Evolutionary conservation across 2,888 invertebrate genomes (phyloP).

Genomic region (Nomada ruficornis): DNA sequence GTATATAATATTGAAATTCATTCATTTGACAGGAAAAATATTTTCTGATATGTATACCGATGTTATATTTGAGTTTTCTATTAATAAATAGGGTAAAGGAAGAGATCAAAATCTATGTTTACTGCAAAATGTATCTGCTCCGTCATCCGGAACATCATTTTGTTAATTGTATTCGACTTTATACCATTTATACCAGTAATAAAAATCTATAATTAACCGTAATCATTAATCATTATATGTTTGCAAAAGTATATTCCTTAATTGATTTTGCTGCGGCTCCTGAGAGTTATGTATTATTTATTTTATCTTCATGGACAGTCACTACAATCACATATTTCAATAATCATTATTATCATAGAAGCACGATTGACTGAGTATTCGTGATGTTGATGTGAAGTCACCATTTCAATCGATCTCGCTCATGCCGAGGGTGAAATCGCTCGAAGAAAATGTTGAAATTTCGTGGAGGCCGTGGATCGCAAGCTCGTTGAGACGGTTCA

Average conservation of each 20-base stretch:
- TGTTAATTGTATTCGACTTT: conserved; percentile 68
- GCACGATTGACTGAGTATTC: no score
- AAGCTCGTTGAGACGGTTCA: no score
- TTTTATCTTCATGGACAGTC: no score
- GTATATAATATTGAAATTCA: conserved; percentile 30
- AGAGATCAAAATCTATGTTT: conserved; percentile 36
- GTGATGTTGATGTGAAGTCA: no score
- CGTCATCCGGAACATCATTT: conserved; percentile 54
- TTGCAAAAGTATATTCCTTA: not conserved
- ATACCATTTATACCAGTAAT: conserved; percentile 69
- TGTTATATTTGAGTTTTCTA: conserved; percentile 25
- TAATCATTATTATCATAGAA: no score
- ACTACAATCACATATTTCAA: no score
- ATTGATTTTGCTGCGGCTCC: no score
- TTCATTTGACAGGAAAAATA: conserved; percentile 25
- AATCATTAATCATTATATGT: not conserved
- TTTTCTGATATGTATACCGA: conserved; percentile 31
- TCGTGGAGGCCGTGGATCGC: no score
- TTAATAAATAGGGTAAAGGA: conserved; percentile 21
- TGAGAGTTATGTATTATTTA: no score
- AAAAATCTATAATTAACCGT: conserved; percentile 61
- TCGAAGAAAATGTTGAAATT: no score
- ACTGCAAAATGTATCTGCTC: conserved; percentile 42
- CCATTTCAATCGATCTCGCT: no score
- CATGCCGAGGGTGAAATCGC: no score